These are phyloP conservation scores for Diglossa cyanea DNA, from an alignment of 2,797 vertebrate species.

Conservation along the genomic window DNA sequence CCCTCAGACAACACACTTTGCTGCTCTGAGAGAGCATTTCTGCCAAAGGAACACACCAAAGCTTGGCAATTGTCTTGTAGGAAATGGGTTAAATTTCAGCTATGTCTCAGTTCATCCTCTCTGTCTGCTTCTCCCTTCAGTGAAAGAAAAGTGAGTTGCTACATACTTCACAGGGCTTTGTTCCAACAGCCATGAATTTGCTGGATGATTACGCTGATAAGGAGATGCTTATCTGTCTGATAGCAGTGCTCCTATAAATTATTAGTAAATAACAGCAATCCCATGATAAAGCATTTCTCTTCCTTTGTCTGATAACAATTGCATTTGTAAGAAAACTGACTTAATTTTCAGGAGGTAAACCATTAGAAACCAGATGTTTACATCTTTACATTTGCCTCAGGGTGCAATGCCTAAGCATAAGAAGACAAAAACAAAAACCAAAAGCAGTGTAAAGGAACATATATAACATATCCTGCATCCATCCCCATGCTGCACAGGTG, in stretches of 20 bases:
- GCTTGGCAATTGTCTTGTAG: not conserved
- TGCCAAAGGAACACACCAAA: not conserved
- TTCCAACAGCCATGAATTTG: not conserved
- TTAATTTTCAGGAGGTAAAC: not conserved
- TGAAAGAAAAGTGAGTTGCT: not conserved
- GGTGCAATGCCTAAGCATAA: not conserved
- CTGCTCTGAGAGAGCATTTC: not conserved
- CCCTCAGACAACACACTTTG: not conserved
- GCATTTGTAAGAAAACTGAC: not conserved
- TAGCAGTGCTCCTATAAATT: not conserved
- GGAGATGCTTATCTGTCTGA: not conserved
- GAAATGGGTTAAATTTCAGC: not conserved
- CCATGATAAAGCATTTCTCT: not conserved
- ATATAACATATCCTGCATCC: not conserved
- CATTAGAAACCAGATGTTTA: not conserved
- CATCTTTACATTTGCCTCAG: not conserved
- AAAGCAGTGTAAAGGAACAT: not conserved
- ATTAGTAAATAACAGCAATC: not conserved
- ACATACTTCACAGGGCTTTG: not conserved
- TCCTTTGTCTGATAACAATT: not conserved
- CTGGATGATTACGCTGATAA: not conserved
- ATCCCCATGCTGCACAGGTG: not conserved
- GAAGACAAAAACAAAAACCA: not conserved
- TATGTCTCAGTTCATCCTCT: not conserved
- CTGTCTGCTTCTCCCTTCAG: not conserved